Conservation (phyloP, 1,140 invertebrate genomes). For the Brachionus koreanus region DNA sequence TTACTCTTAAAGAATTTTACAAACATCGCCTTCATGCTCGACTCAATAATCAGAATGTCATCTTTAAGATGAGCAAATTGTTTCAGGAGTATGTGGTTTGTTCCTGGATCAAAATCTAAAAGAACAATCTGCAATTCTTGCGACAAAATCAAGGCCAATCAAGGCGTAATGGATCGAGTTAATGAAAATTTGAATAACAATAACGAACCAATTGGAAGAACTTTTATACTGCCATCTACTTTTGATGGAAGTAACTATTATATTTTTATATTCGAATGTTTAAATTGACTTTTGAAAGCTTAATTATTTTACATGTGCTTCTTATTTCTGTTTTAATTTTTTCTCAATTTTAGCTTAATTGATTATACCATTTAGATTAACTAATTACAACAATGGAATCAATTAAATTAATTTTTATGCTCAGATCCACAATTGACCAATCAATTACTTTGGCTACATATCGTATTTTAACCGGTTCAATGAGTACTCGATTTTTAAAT, state of each 20-base stretch:
- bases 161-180: background rate
- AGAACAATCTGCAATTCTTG: background rate
- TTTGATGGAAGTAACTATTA: background rate
- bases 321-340: too few relatives aligned
- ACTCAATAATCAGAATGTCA: background rate
- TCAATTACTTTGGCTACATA: too few relatives aligned
- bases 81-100: background rate
- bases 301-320: too few relatives aligned
- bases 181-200: background rate
- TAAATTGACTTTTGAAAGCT: too few relatives aligned
- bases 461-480: too few relatives aligned
- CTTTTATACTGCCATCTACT: background rate
- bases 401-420: too few relatives aligned
- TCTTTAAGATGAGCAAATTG: background rate
- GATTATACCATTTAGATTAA: too few relatives aligned
- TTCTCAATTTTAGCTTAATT: too few relatives aligned
- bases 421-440: too few relatives aligned
- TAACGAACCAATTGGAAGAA: background rate
- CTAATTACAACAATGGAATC: too few relatives aligned
- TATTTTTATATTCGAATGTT: too few relatives aligned
- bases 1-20: background rate
- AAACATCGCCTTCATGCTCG: background rate
- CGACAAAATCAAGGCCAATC: background rate
- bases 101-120: background rate
- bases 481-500: too few relatives aligned